Evolutionary conservation across 37 sponge, comb jelly and placozoan species (phyloP), one percentile per base, ranked within the genome.

Genomic region (Hormiphora californensis): DNA sequence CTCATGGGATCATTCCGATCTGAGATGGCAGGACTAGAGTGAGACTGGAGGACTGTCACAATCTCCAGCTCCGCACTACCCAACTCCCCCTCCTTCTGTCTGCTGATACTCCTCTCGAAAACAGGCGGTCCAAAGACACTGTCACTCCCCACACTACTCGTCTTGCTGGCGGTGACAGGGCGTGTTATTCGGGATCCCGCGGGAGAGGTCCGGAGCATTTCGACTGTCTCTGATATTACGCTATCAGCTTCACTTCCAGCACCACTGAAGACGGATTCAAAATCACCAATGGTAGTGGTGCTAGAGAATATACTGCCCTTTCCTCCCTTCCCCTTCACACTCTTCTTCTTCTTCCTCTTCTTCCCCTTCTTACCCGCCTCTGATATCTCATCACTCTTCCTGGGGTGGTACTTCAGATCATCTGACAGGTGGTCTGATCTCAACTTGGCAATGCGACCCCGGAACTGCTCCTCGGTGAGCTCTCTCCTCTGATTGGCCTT

Each of bases 311-410:
- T 36, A 30, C 35, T 30, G 17, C 30, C 34, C 68, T 28, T 67
- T 12, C 38, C 15, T 19, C 12, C 19, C 68, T 67, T 28, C 36
- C 12, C 19, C 68, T 67, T 67, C 39, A 35, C 39, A 7, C 31
- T 15, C 36, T 67, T 67, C 68, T 67, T 67, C 39, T 67, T 67
- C 36, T 67, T 67, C 34, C 68, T 21, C 30, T 67, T 67, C 68
- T 67, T 67, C 68, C 68, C 68, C 36, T 67, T 67, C 19, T 30
- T 67, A n/a, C n/a, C n/a, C 68, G 36, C 7, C 15, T 34, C 68
- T 7, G 38, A 36, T 7, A 36, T 67, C 8, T 67, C 68, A 19
- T 67, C 68, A 2, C 68, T 21, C 2, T 5, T 32, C 30, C 39
- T 12, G 8, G 36, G 19, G 39, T 67, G 32, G 7, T 36, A 39